Percentiles rank a stretch among this genome's conserved stretches.
Conservation (phyloP, 2,797 vertebrate genomes). For the Salmo trutta region DNA sequence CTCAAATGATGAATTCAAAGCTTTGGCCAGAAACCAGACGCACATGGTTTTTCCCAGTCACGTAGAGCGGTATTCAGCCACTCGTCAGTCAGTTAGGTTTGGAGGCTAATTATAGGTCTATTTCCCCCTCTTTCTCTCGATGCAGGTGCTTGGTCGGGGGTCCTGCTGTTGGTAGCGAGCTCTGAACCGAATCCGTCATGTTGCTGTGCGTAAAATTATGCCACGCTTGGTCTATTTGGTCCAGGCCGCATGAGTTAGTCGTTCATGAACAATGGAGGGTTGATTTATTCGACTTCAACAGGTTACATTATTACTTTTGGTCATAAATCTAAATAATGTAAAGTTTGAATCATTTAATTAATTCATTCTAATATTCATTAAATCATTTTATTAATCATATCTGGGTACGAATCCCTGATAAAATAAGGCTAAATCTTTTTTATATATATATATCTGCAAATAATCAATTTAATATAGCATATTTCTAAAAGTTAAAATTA, state of each 20-base stretch:
- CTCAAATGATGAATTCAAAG: constrained; percentile 62
- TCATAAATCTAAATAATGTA: background rate
- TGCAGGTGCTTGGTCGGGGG: constrained; percentile 14
- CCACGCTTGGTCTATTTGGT: background rate
- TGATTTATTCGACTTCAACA: background rate
- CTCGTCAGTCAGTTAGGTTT: constrained; percentile 3
- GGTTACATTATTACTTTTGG: background rate
- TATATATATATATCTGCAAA: background rate
- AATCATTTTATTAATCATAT: too few relatives aligned
- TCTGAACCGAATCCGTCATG: background rate
- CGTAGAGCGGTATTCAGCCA: constrained; percentile 27
- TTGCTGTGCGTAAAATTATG: background rate
- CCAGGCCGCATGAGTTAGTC: background rate
- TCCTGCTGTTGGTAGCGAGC: constrained; percentile 4
- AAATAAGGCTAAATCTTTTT: background rate
- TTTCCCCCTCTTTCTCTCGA: background rate
- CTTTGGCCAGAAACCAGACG: constrained; percentile 53
- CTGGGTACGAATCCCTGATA: background rate
- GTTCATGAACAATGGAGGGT: background rate
- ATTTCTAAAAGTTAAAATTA: background rate
- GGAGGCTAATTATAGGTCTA: background rate
- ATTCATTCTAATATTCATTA: too few relatives aligned
- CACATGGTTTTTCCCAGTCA: constrained; percentile 53
- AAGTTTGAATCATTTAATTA: background rate
- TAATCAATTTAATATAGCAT: background rate